Evolutionary conservation across 2,888 invertebrate genomes (phyloP), one percentile per base, ranked within the genome.

Genomic region (Polietes domitor): DNA sequence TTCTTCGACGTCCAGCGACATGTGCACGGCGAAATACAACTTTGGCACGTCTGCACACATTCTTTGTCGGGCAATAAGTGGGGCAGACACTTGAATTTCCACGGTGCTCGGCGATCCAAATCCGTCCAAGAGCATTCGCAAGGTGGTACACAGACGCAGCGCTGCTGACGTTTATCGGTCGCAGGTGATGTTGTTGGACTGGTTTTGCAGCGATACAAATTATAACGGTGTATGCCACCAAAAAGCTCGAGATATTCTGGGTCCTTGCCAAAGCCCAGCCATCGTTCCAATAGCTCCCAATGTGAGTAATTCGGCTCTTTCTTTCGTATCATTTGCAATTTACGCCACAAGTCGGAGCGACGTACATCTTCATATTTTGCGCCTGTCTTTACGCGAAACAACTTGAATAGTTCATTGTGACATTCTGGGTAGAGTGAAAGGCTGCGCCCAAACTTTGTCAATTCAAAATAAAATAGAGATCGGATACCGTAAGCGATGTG

Each of bases 341-440:
- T 93, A 0, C 93, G 92, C 0, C 94, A 91, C 0, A 94, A 88
- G 37, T 94, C 93, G 0, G 92, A 91, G 76, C 93, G 93, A 81
- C 85, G 92, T 73, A 93, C 86, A 1, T 92, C 89, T 0, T 93
- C 93, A 91, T 93, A 93, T 15, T 85, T 92, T 0, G 93, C 93
- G 0, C 94, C 94, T 0, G 93, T 94, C 50, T 92, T 90, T 0
- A 93, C 91, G 15, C 93, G 93, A 88, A 93, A 94, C 88, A 93
- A 91, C 0, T 93, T 93, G 82, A 93, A 93, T n/a, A 94, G 92
- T 0, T 93, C 93, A 2, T 93, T 86, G 0, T 94, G 93, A 55
- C 93, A 91, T 12, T 93, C 88, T 0, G 92, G 89, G 0, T 93
- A 93, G 1, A 93, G 87, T 0, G 93, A 91, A 0, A 94, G 87